Evolutionary conservation across 2,888 invertebrate species (phyloP).

Genomic region (Agonum fuliginosum): DNA sequence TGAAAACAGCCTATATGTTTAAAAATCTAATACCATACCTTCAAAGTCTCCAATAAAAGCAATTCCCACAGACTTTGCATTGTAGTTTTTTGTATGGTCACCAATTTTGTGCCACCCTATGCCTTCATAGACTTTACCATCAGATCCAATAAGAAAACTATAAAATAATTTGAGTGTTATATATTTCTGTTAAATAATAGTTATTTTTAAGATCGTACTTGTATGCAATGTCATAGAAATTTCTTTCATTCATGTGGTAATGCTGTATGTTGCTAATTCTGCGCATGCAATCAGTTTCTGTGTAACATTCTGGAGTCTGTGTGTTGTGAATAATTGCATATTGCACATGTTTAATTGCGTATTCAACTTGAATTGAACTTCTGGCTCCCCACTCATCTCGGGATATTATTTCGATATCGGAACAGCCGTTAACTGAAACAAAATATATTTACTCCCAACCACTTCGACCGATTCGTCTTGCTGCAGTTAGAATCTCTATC

Average conservation of each 20-base stretch:
- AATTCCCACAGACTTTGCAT: slow-evolving; percentile 75
- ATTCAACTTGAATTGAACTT: slow-evolving; percentile 73
- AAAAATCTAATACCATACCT: slow-evolving; percentile 68
- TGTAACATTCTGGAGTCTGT: slow-evolving; percentile 73
- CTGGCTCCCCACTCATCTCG: slow-evolving; percentile 79
- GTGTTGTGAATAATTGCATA: slow-evolving; percentile 78
- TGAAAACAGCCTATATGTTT: too few species aligned
- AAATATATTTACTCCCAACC: not conserved
- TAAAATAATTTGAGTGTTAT: slow-evolving; percentile 60
- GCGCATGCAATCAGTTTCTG: slow-evolving; percentile 71
- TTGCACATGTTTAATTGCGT: slow-evolving; percentile 74
- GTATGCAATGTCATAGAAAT: slow-evolving; percentile 77
- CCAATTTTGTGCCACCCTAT: slow-evolving; percentile 77
- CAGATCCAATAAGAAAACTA: slow-evolving; percentile 78
- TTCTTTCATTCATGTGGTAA: slow-evolving; percentile 73
- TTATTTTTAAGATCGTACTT: slow-evolving; percentile 71
- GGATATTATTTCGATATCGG: slow-evolving; percentile 73
- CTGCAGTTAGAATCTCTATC: too few species aligned
- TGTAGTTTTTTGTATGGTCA: slow-evolving; percentile 76
- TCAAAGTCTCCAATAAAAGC: slow-evolving; percentile 77
- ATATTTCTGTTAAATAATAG: not conserved
- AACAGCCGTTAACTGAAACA: slow-evolving; percentile 67
- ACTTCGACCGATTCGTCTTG: too few species aligned
- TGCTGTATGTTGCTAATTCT: slow-evolving; percentile 73
- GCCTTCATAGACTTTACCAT: slow-evolving; percentile 78